These are phyloP conservation scores for Agrotis ipsilon DNA, from an alignment of 2,888 invertebrate species.

Conservation along the genomic window DNA sequence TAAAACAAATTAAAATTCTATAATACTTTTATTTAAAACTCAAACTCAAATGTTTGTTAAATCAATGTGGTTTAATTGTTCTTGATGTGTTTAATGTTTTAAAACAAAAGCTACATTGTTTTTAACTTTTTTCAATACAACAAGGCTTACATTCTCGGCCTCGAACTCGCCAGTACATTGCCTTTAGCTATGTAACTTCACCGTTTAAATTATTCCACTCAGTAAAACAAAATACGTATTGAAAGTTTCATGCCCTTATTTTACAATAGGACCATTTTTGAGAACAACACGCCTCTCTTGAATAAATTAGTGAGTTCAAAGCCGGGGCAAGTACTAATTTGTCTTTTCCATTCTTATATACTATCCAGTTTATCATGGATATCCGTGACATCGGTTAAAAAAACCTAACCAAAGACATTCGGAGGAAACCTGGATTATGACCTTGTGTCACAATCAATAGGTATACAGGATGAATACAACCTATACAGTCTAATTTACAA, in stretches of 20 bases:
- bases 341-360: too few relatives aligned
- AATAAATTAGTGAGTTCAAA: too few relatives aligned
- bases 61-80: conserved; percentile 1
- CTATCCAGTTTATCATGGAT: too few relatives aligned
- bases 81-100: background rate
- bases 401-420: too few relatives aligned
- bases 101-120: background rate
- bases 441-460: too few relatives aligned
- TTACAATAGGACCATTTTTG: background rate
- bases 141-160: background rate
- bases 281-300: too few relatives aligned
- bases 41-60: background rate
- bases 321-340: too few relatives aligned
- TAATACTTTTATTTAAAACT: background rate
- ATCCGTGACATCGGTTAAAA: too few relatives aligned
- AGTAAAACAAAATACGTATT: background rate
- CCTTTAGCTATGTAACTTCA: conserved; percentile 3
- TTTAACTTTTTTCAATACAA: background rate
- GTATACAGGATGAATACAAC: too few relatives aligned
- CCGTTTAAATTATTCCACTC: conserved; percentile 25
- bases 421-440: too few relatives aligned
- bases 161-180: background rate
- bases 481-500: too few relatives aligned
- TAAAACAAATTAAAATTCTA: background rate
- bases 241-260: background rate